Base-by-base conservation (phyloP, 2,888 invertebrate genomes). In the Tetrapedia diversipes region DNA sequence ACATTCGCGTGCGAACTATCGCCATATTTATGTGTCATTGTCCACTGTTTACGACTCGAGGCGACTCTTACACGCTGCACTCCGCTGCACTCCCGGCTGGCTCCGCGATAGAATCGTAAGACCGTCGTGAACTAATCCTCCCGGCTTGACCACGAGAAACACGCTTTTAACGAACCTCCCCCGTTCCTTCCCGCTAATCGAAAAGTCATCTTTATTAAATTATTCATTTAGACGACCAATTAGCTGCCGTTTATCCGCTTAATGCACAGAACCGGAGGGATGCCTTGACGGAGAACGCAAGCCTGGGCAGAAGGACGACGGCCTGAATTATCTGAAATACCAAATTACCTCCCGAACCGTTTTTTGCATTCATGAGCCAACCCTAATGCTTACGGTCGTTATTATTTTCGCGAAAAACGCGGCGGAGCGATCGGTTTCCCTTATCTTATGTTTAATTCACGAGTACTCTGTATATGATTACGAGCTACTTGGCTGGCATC, bases 1-100 rank as follows among this genome's bases (percentile, higher is more conserved):
- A 65, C 60, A 53, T 67, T 68, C 74, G 67, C 67, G 65, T 61
- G 56, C 57, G 39, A 81, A 71, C 65, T 79, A 82, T 81, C 59
- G 43, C 49, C 32, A 54, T 74, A 64, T 81, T 74, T 78, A 71
- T 68, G 79, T 63, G 56, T 37, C 43, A 57, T 56, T 61, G 56
- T 57, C 65, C 57, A 3, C 43, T 64, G 24, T 79, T 79, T 76
- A 75, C 59, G 60, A 75, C 24, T 54, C n/a, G 10, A 27, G n/a
- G 19, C 41, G 24, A 54, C n/a, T 32, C n/a, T n/a, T n/a, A n/a
- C n/a, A n/a, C n/a, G n/a, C n/a, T n/a, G n/a, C n/a, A n/a, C n/a
- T n/a, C n/a, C n/a, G n/a, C n/a, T n/a, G 39, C 43, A 57, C 70
- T 49, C 65, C 1, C 37, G 37, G 11, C 34, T 22, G 8, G 47